These are phyloP conservation scores for Avahi laniger DNA, from an alignment of 2,797 vertebrate genomes.

Conservation along the genomic window DNA sequence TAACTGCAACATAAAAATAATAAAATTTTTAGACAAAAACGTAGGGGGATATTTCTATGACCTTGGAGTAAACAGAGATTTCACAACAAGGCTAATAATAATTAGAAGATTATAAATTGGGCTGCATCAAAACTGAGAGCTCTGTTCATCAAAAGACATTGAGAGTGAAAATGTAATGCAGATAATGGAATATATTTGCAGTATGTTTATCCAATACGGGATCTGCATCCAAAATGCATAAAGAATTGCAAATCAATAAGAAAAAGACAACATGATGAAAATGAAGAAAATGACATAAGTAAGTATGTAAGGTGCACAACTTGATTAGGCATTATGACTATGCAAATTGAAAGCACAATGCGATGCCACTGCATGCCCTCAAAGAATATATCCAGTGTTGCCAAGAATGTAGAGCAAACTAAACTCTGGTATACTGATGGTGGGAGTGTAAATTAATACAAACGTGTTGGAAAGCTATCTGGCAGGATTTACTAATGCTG, in stretches of 20 bases:
- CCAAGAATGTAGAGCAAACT: not conserved
- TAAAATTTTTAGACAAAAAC: not conserved
- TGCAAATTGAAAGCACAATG: slow-evolving; percentile 3
- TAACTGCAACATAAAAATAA: not conserved
- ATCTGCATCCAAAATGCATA: not conserved
- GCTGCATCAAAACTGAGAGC: not conserved
- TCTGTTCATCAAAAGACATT: not conserved
- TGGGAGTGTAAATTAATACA: not conserved
- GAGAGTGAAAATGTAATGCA: not conserved
- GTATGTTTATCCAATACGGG: not conserved
- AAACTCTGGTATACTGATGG: not conserved
- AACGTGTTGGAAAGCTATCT: not conserved
- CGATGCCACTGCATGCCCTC: not conserved
- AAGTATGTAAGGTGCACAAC: not conserved
- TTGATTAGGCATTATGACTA: not conserved
- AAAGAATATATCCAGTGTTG: not conserved
- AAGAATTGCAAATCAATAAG: not conserved
- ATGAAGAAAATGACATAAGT: not conserved
- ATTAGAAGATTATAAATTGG: not conserved
- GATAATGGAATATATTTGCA: not conserved
- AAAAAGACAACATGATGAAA: slow-evolving; percentile 10
- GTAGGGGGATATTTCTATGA: not conserved
- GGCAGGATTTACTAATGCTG: not conserved
- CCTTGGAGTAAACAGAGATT: not conserved
- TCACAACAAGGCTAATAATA: not conserved